Base-by-base conservation (phyloP, 2,888 invertebrate genomes). In the Nephrotoma flavescens region DNA sequence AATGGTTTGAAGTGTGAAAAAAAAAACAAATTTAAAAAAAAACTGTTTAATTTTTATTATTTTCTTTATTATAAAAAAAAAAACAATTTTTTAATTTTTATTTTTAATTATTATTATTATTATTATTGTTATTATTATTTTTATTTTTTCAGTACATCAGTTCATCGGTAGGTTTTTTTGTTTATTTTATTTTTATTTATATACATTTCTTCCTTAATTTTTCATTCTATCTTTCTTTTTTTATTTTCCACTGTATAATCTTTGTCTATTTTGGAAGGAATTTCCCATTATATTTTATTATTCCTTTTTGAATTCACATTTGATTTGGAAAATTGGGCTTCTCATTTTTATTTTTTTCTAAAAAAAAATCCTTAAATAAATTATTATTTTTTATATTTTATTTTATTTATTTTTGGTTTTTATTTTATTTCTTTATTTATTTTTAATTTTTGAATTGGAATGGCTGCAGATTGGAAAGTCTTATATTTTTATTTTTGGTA, bases 121-220 rank as follows among this genome's bases (percentile, higher is more conserved):
- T 41, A 42, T 44, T 44, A 44, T 85, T 85, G 44, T 85, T 85
- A 44, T 44, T 85, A 44, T 85, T 85, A 44, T 85, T 44, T 44
- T 85, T 85, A 44, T 85, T 44, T 85, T 85, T 85, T 85, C 85
- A 85, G 85, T 85, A 85, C 85, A 44, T 44, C 85, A 85, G 19
- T 44, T 85, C 85, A 85, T 85, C 85, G 85, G 85, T 85, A 85
- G 85, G 85, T 85, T 85, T 44, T 42, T 85, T 19, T 85, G 15
- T 85, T 44, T 85, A 44, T 71, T n/a, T n/a, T 71, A n/a, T 44
- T 85, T 85, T 85, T 85, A 44, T 85, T 85, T 85, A 44, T 85
- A 42, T 84, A 84, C 15, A 42, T 84, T 84, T 85, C 44, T 85
- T 85, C 85, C 6, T 44, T 85, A 44, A 7, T 42, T 85, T 85